A percentile compares a stretch with the other conserved stretches of the same genome.
Evolutionary conservation across 2,113 vertebrate genomes (phyloP).

Genomic region (Actenoides hombroni): DNA sequence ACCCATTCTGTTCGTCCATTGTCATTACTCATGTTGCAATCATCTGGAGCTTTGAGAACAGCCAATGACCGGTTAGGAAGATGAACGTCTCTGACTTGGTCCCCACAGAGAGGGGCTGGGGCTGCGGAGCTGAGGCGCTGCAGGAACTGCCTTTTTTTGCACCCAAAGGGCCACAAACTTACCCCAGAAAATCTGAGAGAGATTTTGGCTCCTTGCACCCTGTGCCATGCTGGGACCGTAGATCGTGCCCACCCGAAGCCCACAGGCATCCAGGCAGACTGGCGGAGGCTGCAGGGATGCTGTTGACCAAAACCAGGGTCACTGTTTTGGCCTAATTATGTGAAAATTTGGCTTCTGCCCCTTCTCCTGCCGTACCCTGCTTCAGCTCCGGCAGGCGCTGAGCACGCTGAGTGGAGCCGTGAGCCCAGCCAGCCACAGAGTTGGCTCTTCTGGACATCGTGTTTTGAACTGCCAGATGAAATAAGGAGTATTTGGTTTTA

Average conservation of each 20-base stretch:
- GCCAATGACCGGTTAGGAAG: accelerated
- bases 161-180: background rate
- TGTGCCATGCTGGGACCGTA: accelerated
- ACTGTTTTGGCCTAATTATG: background rate
- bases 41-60: background rate
- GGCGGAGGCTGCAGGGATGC: background rate
- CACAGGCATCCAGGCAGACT: no score
- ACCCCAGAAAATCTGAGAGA: background rate
- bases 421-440: background rate
- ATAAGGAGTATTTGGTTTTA: background rate
- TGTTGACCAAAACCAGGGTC: background rate
- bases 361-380: background rate
- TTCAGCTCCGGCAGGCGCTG: background rate
- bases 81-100: accelerated
- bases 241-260: background rate
- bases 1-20: background rate
- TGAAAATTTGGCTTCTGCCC: background rate
- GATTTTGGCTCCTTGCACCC: accelerated
- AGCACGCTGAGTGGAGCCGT: accelerated
- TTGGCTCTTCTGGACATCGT: background rate
- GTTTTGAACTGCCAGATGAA: background rate
- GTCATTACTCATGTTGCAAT: background rate
- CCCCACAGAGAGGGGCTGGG: accelerated
- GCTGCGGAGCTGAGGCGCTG: accelerated
- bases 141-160: background rate